Evolutionary conservation across 2,113 vertebrate species (phyloP).

Genomic region (Brevimyrus niger): DNA sequence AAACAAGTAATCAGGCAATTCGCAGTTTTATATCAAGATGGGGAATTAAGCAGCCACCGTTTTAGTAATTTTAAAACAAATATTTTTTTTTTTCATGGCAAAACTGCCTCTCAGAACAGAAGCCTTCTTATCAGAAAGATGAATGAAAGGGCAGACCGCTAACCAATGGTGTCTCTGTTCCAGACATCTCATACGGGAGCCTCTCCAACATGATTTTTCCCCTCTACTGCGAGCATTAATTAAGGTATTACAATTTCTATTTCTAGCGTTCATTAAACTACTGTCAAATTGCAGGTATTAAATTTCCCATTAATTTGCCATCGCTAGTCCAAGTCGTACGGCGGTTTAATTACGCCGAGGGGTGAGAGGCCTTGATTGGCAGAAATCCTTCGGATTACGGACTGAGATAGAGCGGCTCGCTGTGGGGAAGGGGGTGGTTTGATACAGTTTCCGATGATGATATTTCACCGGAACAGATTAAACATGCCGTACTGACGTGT

Average conservation of each 20-base stretch:
- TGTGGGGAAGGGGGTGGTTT: background rate
- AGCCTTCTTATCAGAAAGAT: background rate
- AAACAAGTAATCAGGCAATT: background rate
- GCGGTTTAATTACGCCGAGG: conserved; percentile 39
- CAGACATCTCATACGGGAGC: background rate
- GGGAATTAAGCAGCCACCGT: background rate
- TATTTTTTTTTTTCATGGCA: background rate
- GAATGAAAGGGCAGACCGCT: background rate
- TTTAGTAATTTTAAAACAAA: background rate
- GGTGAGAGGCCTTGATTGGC: conserved; percentile 18
- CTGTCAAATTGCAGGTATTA: conserved; percentile 27
- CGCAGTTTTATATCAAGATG: background rate
- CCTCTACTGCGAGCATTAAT: conserved; percentile 6
- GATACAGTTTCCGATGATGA: conserved; percentile 6
- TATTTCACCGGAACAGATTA: background rate
- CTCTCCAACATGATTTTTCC: background rate
- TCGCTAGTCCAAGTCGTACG: conserved; percentile 24
- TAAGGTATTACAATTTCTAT: conserved; percentile 16
- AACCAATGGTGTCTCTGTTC: background rate
- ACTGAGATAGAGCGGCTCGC: background rate
- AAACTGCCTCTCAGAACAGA: background rate
- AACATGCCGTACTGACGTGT: background rate
- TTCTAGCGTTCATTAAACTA: conserved; percentile 28
- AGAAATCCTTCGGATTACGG: conserved; percentile 26
- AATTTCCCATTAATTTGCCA: conserved; percentile 25